phyloP scores from a whole-genome alignment of 2,113 vertebrate species.

The Chitala chitala region DNA sequence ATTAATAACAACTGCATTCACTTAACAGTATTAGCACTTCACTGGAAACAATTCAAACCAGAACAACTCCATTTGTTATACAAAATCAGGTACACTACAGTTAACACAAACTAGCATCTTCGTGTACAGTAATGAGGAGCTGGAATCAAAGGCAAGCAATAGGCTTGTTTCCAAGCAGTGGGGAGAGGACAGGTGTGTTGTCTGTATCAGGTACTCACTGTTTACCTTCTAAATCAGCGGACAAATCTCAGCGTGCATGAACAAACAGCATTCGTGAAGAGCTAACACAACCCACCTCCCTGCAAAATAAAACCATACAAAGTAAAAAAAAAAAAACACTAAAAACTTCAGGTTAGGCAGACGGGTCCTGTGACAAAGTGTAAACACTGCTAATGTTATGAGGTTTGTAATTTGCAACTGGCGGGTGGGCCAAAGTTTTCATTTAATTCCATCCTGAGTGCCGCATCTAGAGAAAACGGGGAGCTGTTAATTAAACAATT shows the following conservation, averaged over 20 bases:
- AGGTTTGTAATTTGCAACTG: conserved; percentile 20
- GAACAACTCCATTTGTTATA: neutral
- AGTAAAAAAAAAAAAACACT: neutral
- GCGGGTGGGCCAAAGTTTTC: conserved; percentile 13
- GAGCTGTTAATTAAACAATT: conserved; percentile 25
- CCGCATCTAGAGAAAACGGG: conserved; percentile 11
- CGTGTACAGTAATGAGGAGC: neutral
- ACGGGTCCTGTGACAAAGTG: neutral
- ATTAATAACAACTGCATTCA: too few relatives aligned
- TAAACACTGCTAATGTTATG: conserved; percentile 15
- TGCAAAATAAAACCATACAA: neutral
- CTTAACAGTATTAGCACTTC: conserved; percentile 10
- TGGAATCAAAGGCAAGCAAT: neutral
- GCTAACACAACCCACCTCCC: neutral
- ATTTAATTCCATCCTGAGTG: conserved; percentile 20
- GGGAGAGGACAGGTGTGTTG: neutral
- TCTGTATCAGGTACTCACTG: neutral
- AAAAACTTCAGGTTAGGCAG: neutral
- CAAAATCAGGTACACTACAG: neutral
- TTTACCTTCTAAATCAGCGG: neutral
- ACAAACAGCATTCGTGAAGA: neutral
- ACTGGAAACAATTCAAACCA: too few relatives aligned
- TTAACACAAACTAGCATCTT: neutral
- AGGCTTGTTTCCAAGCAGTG: neutral
- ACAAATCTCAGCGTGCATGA: neutral